Evolutionary conservation across 2,797 vertebrate genomes (phyloP).

Genomic region (Sorex maritimensis): DNA sequence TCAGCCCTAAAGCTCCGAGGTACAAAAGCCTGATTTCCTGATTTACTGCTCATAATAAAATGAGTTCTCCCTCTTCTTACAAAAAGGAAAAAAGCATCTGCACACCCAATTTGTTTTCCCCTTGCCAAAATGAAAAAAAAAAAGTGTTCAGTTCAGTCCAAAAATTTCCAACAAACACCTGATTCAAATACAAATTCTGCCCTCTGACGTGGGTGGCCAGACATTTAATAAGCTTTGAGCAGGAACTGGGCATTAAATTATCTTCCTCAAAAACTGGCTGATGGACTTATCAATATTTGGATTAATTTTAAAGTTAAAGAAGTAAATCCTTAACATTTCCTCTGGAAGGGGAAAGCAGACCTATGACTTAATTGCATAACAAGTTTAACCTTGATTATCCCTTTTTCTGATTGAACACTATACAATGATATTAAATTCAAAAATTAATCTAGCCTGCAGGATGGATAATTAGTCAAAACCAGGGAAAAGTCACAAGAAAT

Average conservation of each 20-base stretch:
- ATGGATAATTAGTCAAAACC: slow-evolving; percentile 82
- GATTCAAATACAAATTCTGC: slow-evolving; percentile 71
- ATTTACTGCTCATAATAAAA: slow-evolving; percentile 71
- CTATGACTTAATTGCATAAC: slow-evolving; percentile 52
- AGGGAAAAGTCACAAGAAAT: slow-evolving; percentile 77
- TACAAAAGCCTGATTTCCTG: neutral
- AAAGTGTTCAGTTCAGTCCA: slow-evolving; percentile 57
- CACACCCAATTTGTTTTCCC: slow-evolving; percentile 61
- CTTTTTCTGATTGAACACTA: slow-evolving; percentile 65
- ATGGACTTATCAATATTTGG: slow-evolving; percentile 77
- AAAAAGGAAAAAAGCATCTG: slow-evolving; percentile 25
- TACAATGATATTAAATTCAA: slow-evolving; percentile 79
- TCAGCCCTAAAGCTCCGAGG: neutral
- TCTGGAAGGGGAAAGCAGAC: slow-evolving; percentile 64
- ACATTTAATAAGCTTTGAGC: slow-evolving; percentile 13
- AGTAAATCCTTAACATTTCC: slow-evolving; percentile 69
- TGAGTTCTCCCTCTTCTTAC: slow-evolving; percentile 63
- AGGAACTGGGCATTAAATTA: slow-evolving; percentile 71
- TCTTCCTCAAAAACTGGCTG: slow-evolving; percentile 74
- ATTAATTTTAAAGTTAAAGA: slow-evolving; percentile 78
- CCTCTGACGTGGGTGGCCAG: neutral
- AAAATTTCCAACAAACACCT: slow-evolving; percentile 18
- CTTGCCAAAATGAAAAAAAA: slow-evolving; percentile 41
- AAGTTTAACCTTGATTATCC: slow-evolving; percentile 74
- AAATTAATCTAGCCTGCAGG: slow-evolving; percentile 81